phyloP scores from a whole-genome alignment of 2,888 invertebrate genomes.

The Acanthosepion esculentum region DNA sequence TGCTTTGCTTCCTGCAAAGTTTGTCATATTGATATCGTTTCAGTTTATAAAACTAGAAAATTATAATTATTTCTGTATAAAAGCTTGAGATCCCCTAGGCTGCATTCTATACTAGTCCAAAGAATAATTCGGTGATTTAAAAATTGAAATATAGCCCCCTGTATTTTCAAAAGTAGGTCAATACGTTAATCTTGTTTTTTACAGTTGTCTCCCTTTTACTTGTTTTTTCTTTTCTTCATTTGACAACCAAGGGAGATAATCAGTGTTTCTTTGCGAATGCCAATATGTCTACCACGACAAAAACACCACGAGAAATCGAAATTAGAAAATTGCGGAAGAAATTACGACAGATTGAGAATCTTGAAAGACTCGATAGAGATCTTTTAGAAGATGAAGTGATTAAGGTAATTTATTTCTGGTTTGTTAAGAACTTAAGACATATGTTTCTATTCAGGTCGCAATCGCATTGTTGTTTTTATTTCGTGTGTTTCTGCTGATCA shows the following conservation, averaged over 20 bases:
- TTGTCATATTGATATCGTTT: too few relatives aligned
- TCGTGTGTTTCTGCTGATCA: too few relatives aligned
- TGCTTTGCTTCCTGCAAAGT: too few relatives aligned
- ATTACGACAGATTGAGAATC: constrained; percentile 68
- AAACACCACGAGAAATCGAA: constrained; percentile 53
- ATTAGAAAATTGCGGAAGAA: constrained; percentile 68
- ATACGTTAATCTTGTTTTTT: too few relatives aligned
- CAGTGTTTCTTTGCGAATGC: background rate
- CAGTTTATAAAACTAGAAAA: too few relatives aligned
- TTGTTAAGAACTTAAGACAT: too few relatives aligned
- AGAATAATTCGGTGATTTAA: too few relatives aligned
- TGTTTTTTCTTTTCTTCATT: background rate
- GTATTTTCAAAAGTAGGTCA: too few relatives aligned
- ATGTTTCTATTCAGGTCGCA: background rate
- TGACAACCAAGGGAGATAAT: background rate
- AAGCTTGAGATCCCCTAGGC: too few relatives aligned
- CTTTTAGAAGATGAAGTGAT: constrained; percentile 64
- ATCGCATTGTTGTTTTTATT: background rate
- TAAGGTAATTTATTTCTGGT: constrained; percentile 58
- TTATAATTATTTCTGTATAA: too few relatives aligned
- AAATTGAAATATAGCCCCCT: too few relatives aligned
- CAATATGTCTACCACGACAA: constrained; percentile 50
- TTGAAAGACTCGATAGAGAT: constrained; percentile 64
- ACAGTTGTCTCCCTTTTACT: background rate
- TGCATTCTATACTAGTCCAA: too few relatives aligned